Evolutionary conservation across 2,888 invertebrate species (phyloP).

Genomic region (Tenthredo scrophulariae): DNA sequence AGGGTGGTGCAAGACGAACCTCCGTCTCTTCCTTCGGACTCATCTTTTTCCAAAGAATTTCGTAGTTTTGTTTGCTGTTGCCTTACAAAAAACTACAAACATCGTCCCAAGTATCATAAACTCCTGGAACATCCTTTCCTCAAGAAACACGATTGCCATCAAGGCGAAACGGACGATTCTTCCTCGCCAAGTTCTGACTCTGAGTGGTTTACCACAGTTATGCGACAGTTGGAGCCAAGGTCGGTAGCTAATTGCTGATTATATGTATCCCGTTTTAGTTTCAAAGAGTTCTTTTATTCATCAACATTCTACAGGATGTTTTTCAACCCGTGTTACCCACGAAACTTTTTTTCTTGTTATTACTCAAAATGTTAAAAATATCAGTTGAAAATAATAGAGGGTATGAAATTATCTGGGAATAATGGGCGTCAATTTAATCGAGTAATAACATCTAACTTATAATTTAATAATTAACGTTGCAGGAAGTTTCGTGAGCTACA

Average conservation of each 20-base stretch:
- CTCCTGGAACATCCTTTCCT: conserved; percentile 94
- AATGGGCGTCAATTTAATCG: not conserved
- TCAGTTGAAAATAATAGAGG: not conserved
- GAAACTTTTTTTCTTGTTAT: not conserved
- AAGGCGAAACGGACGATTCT: conserved; percentile 67
- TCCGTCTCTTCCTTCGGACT: conserved; percentile 89
- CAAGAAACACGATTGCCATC: conserved; percentile 84
- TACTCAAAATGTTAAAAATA: too few species aligned
- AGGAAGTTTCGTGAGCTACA: conserved; percentile 5
- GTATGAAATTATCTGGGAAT: not conserved
- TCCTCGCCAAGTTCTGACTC: conserved; percentile 69
- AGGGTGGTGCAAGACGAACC: conserved; percentile 93
- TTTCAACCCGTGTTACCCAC: conserved; percentile 35
- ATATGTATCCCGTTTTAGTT: not conserved
- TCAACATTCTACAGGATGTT: conserved; percentile 21
- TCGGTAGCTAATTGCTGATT: conserved; percentile 61
- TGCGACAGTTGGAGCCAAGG: conserved; percentile 79
- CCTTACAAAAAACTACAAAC: conserved; percentile 95
- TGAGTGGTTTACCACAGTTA: conserved; percentile 89
- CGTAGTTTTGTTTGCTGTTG: conserved; percentile 94
- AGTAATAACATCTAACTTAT: not conserved
- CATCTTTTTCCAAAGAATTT: conserved; percentile 91
- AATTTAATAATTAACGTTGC: not conserved
- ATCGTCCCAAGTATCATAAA: conserved; percentile 96
- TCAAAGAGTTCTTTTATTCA: conserved; percentile 38